These are phyloP conservation scores for Tyrannus savana DNA, from an alignment of 2,113 vertebrate species.

Conservation along the genomic window DNA sequence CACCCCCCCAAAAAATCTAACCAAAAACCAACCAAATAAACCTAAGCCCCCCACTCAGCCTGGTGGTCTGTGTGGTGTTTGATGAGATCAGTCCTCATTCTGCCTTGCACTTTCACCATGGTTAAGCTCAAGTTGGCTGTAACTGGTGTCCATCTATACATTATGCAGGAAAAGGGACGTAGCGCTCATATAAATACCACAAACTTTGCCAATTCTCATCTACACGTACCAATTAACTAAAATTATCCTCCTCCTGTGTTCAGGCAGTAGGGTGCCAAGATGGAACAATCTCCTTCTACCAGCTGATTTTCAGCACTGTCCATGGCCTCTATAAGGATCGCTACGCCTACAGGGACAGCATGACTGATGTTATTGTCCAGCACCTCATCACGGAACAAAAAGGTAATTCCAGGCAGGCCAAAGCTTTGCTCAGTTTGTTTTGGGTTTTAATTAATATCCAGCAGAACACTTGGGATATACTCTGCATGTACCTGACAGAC, in stretches of 20 bases:
- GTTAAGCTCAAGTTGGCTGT: not conserved
- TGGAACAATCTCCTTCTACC: conserved; percentile 94
- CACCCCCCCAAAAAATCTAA: rapidly evolving
- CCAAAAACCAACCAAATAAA: not conserved
- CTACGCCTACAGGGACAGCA: conserved; percentile 94
- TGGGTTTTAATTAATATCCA: not conserved
- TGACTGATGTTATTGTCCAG: conserved; percentile 98
- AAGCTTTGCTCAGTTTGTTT: not conserved
- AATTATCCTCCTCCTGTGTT: not conserved
- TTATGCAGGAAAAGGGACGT: not conserved
- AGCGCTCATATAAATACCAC: not conserved
- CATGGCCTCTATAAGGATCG: conserved; percentile 96
- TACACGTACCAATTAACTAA: not conserved
- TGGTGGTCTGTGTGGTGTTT: not conserved
- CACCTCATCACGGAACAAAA: conserved; percentile 96
- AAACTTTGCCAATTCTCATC: not conserved
- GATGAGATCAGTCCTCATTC: not conserved
- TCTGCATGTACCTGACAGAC: not conserved
- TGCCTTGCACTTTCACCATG: not conserved
- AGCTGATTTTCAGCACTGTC: conserved; percentile 96
- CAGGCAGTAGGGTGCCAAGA: conserved; percentile 96
- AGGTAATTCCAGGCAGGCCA: conserved; percentile 65
- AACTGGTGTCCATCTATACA: rapidly evolving
- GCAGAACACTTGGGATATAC: not conserved
- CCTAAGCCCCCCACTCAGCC: not conserved